Conservation (phyloP, 1,140 invertebrate genomes). For the Acromyrmex charruanus region DNA sequence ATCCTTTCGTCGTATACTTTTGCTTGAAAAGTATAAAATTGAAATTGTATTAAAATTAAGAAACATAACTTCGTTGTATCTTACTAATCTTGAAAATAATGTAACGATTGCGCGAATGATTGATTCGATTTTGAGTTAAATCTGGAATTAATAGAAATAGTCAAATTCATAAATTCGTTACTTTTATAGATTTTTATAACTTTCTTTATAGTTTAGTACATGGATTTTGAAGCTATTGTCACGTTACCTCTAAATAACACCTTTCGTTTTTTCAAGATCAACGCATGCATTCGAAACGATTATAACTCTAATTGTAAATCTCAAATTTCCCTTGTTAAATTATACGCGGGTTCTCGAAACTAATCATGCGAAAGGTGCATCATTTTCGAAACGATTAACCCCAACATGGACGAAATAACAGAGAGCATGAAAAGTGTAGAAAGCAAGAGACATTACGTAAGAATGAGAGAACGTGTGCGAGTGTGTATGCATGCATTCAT, state of each 20-base stretch:
- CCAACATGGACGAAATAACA: conserved; percentile 10
- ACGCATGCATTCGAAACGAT: neutral
- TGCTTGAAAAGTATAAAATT: neutral
- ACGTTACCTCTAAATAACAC: neutral
- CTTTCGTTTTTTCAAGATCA: neutral
- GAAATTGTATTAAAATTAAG: too few species aligned
- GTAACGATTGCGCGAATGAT: neutral
- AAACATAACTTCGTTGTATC: neutral
- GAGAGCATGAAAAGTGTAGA: conserved; percentile 7
- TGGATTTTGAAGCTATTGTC: conserved; percentile 9
- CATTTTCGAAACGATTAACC: conserved; percentile 45
- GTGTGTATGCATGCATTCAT: neutral
- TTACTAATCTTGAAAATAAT: neutral
- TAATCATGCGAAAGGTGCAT: conserved; percentile 16
- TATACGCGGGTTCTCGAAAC: conserved; percentile 30
- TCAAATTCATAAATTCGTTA: neutral
- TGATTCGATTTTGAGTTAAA: neutral
- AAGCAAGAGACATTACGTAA: conserved; percentile 12
- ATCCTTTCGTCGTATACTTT: neutral
- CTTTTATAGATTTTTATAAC: neutral
- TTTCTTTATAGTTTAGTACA: conserved; percentile 22
- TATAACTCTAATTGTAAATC: neutral
- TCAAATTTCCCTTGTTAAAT: neutral
- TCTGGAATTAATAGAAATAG: neutral
- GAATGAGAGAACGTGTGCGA: neutral